Evolutionary conservation across 1,140 invertebrate species (phyloP).

Genomic region (Drosophila kepulauana): DNA sequence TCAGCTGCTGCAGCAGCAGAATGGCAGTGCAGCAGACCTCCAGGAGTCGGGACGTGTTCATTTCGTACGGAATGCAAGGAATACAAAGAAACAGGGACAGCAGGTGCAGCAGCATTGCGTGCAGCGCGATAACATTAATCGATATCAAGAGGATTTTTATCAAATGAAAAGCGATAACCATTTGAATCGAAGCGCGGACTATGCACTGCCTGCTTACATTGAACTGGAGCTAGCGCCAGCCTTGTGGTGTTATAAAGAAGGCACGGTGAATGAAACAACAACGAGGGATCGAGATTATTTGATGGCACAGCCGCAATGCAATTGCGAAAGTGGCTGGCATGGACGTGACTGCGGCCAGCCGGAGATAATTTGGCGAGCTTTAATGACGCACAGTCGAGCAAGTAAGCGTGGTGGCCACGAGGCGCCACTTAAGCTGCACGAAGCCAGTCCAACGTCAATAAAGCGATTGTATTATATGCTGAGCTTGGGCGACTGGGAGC

Average conservation of each 20-base stretch:
- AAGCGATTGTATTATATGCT: conserved; percentile 87
- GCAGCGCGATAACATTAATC: conserved; percentile 64
- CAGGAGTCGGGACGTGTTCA: conserved; percentile 37
- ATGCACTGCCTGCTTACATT: conserved; percentile 54
- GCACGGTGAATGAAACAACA: conserved; percentile 85
- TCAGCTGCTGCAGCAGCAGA: conserved; percentile 47
- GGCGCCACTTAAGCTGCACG: conserved; percentile 55
- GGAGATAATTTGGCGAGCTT: conserved; percentile 88
- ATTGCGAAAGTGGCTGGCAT: conserved; percentile 88
- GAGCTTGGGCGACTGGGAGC: conserved; percentile 84
- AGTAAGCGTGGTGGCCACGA: conserved; percentile 40
- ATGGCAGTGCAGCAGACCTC: not conserved
- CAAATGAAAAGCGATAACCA: conserved; percentile 60
- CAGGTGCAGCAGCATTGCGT: conserved; percentile 24
- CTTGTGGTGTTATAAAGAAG: conserved; percentile 86
- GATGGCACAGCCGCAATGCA: conserved; percentile 84
- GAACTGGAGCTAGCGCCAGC: conserved; percentile 85
- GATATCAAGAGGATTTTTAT: conserved; percentile 64
- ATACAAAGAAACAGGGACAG: not conserved
- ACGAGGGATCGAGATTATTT: conserved; percentile 46
- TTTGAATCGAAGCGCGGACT: conserved; percentile 60
- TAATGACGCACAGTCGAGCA: conserved; percentile 85
- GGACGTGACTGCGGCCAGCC: conserved; percentile 88
- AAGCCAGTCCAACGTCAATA: conserved; percentile 84
- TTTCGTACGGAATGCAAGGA: conserved; percentile 45